phyloP scores from a whole-genome alignment of 2,113 vertebrate species.

The Megaceryle torquata region DNA sequence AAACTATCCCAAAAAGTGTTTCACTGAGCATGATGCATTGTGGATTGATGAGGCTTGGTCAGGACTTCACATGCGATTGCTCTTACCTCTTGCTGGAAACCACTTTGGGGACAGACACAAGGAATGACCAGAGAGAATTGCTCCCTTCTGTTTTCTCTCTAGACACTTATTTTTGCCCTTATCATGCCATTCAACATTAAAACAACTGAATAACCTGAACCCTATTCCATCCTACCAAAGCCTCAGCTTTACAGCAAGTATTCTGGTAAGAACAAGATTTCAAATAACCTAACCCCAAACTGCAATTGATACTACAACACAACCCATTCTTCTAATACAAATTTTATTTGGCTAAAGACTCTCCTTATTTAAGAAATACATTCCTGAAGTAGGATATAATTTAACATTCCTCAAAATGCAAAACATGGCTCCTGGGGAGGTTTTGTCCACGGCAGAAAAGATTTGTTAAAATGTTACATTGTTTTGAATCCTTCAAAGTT shows the following conservation, averaged over 20 bases:
- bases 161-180: not conserved
- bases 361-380: not conserved
- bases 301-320: not conserved
- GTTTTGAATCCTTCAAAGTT: not conserved
- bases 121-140: not conserved
- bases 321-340: not conserved
- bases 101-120: not conserved
- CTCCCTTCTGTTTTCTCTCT: not conserved
- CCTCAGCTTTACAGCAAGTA: not conserved
- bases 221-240: not conserved
- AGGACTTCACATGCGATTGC: not conserved
- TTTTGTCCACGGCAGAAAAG: not conserved
- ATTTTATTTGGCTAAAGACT: not conserved
- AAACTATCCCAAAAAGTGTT: not conserved
- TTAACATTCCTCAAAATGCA: not conserved
- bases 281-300: not conserved
- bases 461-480: not conserved
- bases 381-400: not conserved
- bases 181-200: not conserved
- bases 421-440: not conserved
- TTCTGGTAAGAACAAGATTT: not conserved
- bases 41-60: not conserved
- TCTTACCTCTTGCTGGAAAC: not conserved
- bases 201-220: not conserved
- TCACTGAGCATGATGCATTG: not conserved